Evolutionary conservation across 2,797 vertebrate species (phyloP), one percentile per base, ranked within the genome.

Genomic region (Salarias fasciatus): DNA sequence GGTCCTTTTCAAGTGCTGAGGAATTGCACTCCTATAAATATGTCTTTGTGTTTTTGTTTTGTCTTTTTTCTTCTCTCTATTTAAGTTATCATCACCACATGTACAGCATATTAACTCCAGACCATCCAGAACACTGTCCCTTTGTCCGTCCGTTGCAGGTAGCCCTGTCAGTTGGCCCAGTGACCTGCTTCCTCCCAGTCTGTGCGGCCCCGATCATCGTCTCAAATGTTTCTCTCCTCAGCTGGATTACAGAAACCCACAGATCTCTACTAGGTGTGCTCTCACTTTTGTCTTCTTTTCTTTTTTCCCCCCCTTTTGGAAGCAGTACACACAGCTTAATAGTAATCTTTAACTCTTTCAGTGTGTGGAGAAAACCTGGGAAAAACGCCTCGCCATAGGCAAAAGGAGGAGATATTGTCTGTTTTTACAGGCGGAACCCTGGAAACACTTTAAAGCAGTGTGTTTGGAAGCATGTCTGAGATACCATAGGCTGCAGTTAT

Each of bases 121-220:
- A 24, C n/a, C 8, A 0, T 62, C 28, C 55, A 55, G 65, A 75
- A 89, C 78, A 88, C 70, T 77, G 72, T 15, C 63, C 73, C 75
- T 78, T 86, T 88, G 85, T 88, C 70, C 37, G 0, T 4, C 12
- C 24, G 13, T 51, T 24, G 61, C 63, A 77, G 67, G 78, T 68
- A 70, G 43, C 15, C 53, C 50, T 82, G 70, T 82, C 52, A 24
- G 29, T 24, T 83, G 78, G 77, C 80, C 84, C 82, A 84, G 60
- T 86, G 77, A 89, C 86, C 87, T 67, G 70, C 50, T 87, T 86
- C 53, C 78, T 76, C 63, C 37, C 52, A 24, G 46, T 53, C 14
- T 48, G 31, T 64, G 55, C 28, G 68, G 42, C 40, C 36, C 60
- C 40, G 48, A 68, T 73, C 65, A 65, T 41, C 40, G 64, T 30